phyloP scores from a whole-genome alignment of 2,888 invertebrate genomes.

The Endomychus coccineus region DNA sequence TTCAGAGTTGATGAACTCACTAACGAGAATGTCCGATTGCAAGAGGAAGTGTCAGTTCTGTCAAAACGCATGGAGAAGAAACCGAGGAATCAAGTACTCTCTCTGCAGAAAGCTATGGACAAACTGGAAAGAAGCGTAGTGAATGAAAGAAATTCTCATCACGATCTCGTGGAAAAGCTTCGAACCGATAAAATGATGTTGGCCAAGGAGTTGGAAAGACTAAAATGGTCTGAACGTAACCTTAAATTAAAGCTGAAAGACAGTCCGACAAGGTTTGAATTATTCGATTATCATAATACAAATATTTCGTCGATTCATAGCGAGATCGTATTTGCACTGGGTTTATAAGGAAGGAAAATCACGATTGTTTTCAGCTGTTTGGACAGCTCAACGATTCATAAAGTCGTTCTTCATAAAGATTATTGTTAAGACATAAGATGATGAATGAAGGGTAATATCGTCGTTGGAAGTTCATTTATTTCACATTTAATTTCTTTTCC shows the following conservation, averaged over 20 bases:
- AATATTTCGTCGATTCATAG: too few relatives aligned
- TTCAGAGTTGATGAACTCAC: constrained; percentile 36
- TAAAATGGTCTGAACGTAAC: constrained; percentile 29
- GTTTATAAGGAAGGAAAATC: too few relatives aligned
- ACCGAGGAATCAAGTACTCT: constrained; percentile 25
- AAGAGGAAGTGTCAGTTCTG: constrained; percentile 31
- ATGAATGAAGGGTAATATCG: too few relatives aligned
- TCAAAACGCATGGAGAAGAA: constrained; percentile 25
- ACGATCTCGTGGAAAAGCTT: constrained; percentile 41
- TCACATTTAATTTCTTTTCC: too few relatives aligned
- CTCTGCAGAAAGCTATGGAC: constrained; percentile 39
- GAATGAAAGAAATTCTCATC: constrained; percentile 42
- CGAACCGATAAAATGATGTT: constrained; percentile 40
- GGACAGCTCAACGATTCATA: too few relatives aligned
- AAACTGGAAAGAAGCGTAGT: constrained; percentile 42
- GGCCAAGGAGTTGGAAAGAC: constrained; percentile 33
- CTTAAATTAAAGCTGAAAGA: constrained; percentile 14
- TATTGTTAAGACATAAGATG: too few relatives aligned
- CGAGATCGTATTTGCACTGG: too few relatives aligned
- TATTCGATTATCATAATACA: too few relatives aligned
- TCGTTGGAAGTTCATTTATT: too few relatives aligned
- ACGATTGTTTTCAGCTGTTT: too few relatives aligned
- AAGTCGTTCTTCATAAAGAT: too few relatives aligned
- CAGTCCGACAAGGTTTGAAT: constrained; percentile 6
- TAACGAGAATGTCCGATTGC: constrained; percentile 34